phyloP scores from a whole-genome alignment of 2,888 invertebrate species.

The Trichogramma evanescens region DNA sequence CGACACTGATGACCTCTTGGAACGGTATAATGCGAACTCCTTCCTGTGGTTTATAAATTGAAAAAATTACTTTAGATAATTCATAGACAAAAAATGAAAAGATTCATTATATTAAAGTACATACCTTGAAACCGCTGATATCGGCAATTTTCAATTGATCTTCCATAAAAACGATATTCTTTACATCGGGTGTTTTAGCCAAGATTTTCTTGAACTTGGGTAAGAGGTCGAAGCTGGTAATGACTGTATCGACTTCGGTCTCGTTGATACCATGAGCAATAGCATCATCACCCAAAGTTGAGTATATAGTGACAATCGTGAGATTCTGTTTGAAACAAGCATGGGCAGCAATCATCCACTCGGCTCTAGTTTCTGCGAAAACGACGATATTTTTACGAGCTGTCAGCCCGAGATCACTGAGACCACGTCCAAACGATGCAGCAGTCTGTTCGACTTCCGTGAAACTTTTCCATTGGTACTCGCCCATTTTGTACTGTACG shows the following conservation, averaged over 20 bases:
- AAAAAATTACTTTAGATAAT: slow-evolving; percentile 7
- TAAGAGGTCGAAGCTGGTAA: slow-evolving; percentile 86
- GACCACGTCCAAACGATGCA: slow-evolving; percentile 73
- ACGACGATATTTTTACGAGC: slow-evolving; percentile 76
- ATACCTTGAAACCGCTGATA: slow-evolving; percentile 59
- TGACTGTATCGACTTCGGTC: slow-evolving; percentile 87
- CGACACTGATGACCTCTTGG: slow-evolving; percentile 60
- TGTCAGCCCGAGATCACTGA: slow-evolving; percentile 70
- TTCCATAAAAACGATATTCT: slow-evolving; percentile 79
- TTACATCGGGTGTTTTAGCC: slow-evolving; percentile 64
- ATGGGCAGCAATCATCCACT: slow-evolving; percentile 96
- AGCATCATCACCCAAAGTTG: slow-evolving; percentile 93
- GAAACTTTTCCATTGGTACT: slow-evolving; percentile 85
- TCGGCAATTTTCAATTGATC: slow-evolving; percentile 74
- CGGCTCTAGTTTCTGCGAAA: slow-evolving; percentile 94
- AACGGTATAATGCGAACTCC: slow-evolving; percentile 70
- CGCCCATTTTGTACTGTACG: slow-evolving; percentile 79
- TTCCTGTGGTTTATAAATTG: slow-evolving; percentile 35
- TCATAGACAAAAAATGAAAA: not conserved
- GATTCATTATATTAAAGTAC: not conserved
- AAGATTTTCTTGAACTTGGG: slow-evolving; percentile 82
- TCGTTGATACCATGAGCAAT: slow-evolving; percentile 95
- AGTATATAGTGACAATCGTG: slow-evolving; percentile 90
- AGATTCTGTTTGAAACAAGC: slow-evolving; percentile 88
- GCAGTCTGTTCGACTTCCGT: slow-evolving; percentile 71